Percentiles rank a stretch among this genome's conserved stretches.
phyloP scores from a whole-genome alignment of 1,140 invertebrate species.

The Glossosoma conforme region DNA sequence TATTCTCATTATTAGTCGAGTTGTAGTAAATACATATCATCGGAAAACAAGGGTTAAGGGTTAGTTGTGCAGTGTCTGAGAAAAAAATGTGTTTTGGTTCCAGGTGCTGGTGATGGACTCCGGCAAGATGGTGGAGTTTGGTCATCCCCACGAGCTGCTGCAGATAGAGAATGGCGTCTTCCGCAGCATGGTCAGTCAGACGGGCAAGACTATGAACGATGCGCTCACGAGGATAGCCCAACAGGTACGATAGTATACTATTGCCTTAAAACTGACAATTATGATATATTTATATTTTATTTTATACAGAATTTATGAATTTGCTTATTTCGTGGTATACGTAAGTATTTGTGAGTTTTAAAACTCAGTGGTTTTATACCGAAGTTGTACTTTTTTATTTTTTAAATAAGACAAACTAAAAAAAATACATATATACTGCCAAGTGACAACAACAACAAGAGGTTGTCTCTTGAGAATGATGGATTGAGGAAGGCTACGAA shows the following conservation, averaged over 20 bases:
- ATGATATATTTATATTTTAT: conserved; percentile 2
- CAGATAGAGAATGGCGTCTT: conserved; percentile 59
- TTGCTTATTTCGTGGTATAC: too few species aligned
- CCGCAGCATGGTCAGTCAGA: conserved; percentile 63
- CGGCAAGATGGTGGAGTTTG: conserved; percentile 62
- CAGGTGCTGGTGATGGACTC: conserved; percentile 66
- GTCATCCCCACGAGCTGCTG: conserved; percentile 62
- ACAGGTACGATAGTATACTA: conserved; percentile 36
- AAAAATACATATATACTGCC: not conserved
- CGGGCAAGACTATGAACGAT: conserved; percentile 48
- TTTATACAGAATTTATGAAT: not conserved
- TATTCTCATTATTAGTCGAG: too few species aligned
- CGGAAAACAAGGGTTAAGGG: too few species aligned
- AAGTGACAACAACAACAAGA: not conserved
- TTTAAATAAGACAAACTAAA: not conserved
- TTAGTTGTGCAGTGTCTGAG: too few species aligned
- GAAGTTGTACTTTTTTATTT: not conserved
- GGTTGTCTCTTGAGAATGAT: too few species aligned
- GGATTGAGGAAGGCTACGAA: too few species aligned
- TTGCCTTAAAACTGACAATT: not conserved
- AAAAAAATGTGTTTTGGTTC: too few species aligned
- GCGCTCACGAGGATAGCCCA: conserved; percentile 38
- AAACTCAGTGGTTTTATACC: too few species aligned
- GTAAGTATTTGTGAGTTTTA: not conserved
- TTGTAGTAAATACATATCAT: too few species aligned